These are phyloP conservation scores for Drosophila obscura DNA, from an alignment of 1,140 invertebrate species.

Conservation along the genomic window DNA sequence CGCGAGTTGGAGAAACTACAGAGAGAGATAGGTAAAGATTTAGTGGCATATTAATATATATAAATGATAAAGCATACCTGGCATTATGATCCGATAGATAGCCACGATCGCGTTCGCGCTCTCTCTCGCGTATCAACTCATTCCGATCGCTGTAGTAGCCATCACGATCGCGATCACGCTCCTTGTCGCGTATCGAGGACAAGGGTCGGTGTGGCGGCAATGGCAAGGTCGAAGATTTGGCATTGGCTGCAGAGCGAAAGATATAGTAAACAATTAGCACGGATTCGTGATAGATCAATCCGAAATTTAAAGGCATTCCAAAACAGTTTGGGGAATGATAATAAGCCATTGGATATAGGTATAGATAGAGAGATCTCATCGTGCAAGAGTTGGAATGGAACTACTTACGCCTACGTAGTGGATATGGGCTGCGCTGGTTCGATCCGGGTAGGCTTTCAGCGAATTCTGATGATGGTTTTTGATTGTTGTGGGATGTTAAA, in stretches of 20 bases:
- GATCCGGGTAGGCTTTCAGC: conserved; percentile 92
- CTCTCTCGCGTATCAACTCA: conserved; percentile 88
- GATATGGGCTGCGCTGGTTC: conserved; percentile 92
- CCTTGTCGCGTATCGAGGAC: conserved; percentile 74
- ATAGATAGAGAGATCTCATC: conserved; percentile 38
- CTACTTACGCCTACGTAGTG: conserved; percentile 91
- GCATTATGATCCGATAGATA: conserved; percentile 94
- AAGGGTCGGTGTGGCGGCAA: conserved; percentile 87
- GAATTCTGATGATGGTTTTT: conserved; percentile 87
- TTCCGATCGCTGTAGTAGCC: conserved; percentile 94
- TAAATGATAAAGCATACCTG: conserved; percentile 84
- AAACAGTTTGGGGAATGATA: conserved; percentile 34
- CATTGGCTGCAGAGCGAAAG: conserved; percentile 78
- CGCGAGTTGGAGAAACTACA: conserved; percentile 86
- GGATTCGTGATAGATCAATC: not conserved
- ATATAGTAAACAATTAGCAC: not conserved
- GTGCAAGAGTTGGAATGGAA: conserved; percentile 64
- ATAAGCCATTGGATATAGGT: conserved; percentile 17
- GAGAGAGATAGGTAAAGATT: not conserved
- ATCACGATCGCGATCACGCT: conserved; percentile 86
- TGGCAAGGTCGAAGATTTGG: conserved; percentile 91
- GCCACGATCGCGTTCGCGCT: conserved; percentile 90
- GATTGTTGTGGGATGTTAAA: conserved; percentile 40
- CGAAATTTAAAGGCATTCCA: conserved; percentile 25
- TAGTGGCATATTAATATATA: not conserved